Evolutionary conservation across 1,140 invertebrate genomes (phyloP).

Genomic region (Maniola jurtina): DNA sequence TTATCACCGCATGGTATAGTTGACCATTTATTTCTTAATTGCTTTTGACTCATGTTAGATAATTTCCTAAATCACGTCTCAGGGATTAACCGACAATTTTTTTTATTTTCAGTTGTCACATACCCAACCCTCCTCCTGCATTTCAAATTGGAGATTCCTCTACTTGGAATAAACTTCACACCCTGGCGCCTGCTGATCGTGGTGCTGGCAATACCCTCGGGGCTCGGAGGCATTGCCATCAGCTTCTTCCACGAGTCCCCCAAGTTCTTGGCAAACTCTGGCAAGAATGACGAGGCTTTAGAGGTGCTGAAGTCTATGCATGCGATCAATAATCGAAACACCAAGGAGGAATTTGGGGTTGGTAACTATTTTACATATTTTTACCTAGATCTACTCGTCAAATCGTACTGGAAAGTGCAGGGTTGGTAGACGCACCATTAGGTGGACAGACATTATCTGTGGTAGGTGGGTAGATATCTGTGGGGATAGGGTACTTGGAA

Average conservation of each 20-base stretch:
- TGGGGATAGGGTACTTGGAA: too few relatives aligned
- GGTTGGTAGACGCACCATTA: too few relatives aligned
- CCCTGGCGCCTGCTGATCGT: constrained; percentile 85
- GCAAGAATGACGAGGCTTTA: constrained; percentile 79
- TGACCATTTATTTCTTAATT: too few relatives aligned
- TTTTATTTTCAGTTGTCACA: constrained; percentile 53
- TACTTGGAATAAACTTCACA: constrained; percentile 71
- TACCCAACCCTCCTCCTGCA: constrained; percentile 70
- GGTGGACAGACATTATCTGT: too few relatives aligned
- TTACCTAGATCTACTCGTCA: neutral
- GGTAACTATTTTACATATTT: constrained; percentile 2
- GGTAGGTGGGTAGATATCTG: too few relatives aligned
- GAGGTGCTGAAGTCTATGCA: constrained; percentile 79
- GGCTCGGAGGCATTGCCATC: constrained; percentile 80
- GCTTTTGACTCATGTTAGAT: too few relatives aligned
- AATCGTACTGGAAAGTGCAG: too few relatives aligned
- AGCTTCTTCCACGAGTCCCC: constrained; percentile 85
- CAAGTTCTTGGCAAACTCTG: constrained; percentile 81
- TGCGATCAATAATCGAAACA: constrained; percentile 63
- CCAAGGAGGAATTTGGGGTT: constrained; percentile 53
- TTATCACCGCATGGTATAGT: neutral
- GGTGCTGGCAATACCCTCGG: constrained; percentile 81
- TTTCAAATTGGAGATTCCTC: constrained; percentile 55
- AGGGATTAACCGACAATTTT: neutral
- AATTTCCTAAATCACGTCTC: too few relatives aligned